A percentile compares a stretch with the other conserved stretches of the same genome.
These are phyloP conservation scores for Sinocyclocheilus anshuiensis DNA, from an alignment of 2,113 vertebrate genomes.

Conservation along the genomic window DNA sequence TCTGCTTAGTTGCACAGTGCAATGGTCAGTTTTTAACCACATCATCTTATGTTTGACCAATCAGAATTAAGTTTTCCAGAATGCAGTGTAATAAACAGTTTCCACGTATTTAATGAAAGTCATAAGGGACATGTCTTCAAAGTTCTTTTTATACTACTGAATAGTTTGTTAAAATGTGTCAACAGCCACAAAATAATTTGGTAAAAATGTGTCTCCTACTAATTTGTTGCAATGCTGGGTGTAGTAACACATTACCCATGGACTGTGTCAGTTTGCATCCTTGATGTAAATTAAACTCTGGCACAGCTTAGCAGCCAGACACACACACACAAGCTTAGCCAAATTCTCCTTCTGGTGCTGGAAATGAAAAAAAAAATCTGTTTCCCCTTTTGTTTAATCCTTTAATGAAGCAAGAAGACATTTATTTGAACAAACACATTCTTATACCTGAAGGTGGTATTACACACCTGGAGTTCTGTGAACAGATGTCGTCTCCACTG, in stretches of 20 bases:
- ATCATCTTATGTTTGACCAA: not conserved
- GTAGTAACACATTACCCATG: conserved; percentile 4
- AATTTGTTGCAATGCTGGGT: not conserved
- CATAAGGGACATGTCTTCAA: not conserved
- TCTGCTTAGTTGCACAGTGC: not conserved
- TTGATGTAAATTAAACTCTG: not conserved
- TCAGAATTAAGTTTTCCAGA: not conserved
- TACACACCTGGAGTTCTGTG: conserved; percentile 20
- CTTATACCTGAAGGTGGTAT: not conserved
- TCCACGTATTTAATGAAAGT: not conserved
- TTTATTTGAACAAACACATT: conserved; percentile 6
- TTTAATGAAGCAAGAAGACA: not conserved
- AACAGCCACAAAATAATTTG: not conserved
- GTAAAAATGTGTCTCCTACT: not conserved
- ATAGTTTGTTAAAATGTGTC: not conserved
- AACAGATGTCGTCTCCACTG: conserved; percentile 35
- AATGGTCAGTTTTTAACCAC: not conserved
- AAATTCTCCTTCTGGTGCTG: not conserved
- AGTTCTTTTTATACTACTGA: not conserved
- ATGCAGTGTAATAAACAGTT: not conserved
- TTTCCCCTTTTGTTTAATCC: not conserved
- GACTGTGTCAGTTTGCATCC: not conserved
- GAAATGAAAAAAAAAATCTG: not conserved
- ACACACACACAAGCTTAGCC: not conserved
- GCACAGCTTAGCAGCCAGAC: not conserved